Percentiles rank a stretch among this genome's conserved stretches.
These are phyloP conservation scores for Mesorhabditis sp. DNA, from an alignment of 2,888 invertebrate species.

Conservation along the genomic window DNA sequence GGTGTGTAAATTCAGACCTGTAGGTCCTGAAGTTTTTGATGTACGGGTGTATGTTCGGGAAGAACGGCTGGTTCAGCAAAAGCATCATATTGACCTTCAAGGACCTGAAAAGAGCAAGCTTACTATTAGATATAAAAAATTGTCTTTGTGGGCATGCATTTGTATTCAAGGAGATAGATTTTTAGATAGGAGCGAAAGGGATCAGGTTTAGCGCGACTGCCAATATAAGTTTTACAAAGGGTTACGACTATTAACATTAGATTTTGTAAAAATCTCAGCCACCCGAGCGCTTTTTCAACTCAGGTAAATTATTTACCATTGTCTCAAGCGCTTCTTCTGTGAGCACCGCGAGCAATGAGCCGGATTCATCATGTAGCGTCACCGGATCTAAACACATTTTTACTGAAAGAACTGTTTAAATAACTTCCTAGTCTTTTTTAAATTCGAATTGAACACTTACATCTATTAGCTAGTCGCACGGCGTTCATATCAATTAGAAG, in stretches of 20 bases:
- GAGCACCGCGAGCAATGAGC: conserved; percentile 16
- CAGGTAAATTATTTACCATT: conserved; percentile 12
- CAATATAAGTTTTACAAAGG: too few relatives aligned
- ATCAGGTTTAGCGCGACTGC: too few relatives aligned
- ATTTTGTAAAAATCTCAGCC: too few relatives aligned
- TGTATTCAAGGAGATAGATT: too few relatives aligned
- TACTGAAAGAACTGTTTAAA: neutral
- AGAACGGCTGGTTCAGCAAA: neutral
- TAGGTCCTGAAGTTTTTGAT: neutral
- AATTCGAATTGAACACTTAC: conserved; percentile 27
- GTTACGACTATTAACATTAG: too few relatives aligned
- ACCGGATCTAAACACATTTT: conserved; percentile 21
- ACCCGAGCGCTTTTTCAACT: too few relatives aligned
- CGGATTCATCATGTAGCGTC: conserved; percentile 20
- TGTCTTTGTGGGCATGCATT: too few relatives aligned
- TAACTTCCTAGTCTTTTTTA: neutral
- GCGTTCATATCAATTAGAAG: conserved; percentile 45
- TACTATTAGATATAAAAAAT: too few relatives aligned
- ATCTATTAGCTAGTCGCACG: conserved; percentile 42
- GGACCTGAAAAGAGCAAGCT: neutral
- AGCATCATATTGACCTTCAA: conserved; percentile 4
- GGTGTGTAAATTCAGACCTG: neutral
- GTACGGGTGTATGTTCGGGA: conserved; percentile 9
- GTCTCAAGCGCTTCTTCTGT: conserved; percentile 18
- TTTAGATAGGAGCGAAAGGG: too few relatives aligned